Conservation (phyloP, 2,888 invertebrate genomes). For the Epirrita christyi region DNA sequence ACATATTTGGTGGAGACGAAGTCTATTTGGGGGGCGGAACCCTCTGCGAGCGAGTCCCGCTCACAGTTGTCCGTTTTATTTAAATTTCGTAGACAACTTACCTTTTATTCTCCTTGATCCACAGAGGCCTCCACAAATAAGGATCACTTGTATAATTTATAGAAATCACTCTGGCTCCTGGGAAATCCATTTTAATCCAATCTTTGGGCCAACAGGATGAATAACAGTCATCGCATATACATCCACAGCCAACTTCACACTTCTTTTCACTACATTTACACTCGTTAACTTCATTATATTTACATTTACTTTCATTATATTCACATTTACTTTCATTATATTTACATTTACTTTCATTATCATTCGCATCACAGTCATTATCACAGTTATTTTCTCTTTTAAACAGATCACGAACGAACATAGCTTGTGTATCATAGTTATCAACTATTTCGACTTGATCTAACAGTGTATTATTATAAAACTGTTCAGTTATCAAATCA, state of each 20-base stretch:
- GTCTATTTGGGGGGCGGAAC: too few relatives aligned
- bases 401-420: conserved; percentile 72
- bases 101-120: conserved; percentile 88
- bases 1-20: too few relatives aligned
- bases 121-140: conserved; percentile 90
- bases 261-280: conserved; percentile 50
- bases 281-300: conserved; percentile 38
- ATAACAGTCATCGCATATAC: conserved; percentile 77
- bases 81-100: conserved; percentile 52
- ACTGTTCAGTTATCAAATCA: conserved; percentile 66
- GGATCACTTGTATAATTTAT: conserved; percentile 93
- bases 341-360: conserved; percentile 31
- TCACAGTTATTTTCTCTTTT: conserved; percentile 41
- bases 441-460: conserved; percentile 57
- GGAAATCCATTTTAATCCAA: conserved; percentile 92
- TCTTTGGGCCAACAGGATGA: conserved; percentile 93
- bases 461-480: conserved; percentile 64
- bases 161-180: conserved; percentile 90
- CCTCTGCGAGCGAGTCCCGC: too few relatives aligned
- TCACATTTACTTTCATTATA: conserved; percentile 31
- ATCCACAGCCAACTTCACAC: conserved; percentile 71
- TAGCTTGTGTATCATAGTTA: conserved; percentile 68
- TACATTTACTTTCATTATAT: conserved; percentile 28
- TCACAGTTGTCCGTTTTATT: too few relatives aligned
- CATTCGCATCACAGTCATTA: conserved; percentile 24